Base-by-base conservation (phyloP, 2,888 invertebrate genomes). In the Monopis laevigella region DNA sequence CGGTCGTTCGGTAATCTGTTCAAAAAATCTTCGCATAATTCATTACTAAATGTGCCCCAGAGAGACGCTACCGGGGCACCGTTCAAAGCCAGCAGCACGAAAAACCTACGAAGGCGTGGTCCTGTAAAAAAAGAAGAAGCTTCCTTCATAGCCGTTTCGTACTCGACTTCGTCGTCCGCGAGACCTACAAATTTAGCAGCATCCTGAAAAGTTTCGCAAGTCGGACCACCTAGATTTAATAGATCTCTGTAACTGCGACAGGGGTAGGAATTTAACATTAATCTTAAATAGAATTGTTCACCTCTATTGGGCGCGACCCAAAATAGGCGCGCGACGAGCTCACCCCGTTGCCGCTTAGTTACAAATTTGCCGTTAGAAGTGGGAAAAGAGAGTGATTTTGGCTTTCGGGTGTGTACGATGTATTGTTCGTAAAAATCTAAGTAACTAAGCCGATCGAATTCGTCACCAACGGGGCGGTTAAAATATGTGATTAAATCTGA, bases 141-240 rank as follows among this genome's bases (percentile, higher is more conserved):
- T 40, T 43, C 45, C 41, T 28, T 18, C 43, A 42, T 43, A 27
- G 42, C 42, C 18, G 12, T 29, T 27, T 42, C 41, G 30, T 42
- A 44, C 27, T 46, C 44, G 26, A 18, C 28, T n/a, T 46, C 44
- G 29, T 46, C 44, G 38, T 46, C 41, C 14, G 45, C 46, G 12
- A 48, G 19, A 21, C 43, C 43, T 13, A 46, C 32, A n/a, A 27
- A 8, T 41, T 38, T 43, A 17, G 45, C 46, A 18, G 46, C 48
- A 13, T 48, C 48, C 38, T 48, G 46, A 17, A 48, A 46, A 19
- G 48, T 48, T 19, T 19, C 41, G 35, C 46, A 48, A 27, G 43
- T 28, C 7, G 40, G 43, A 40, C 46, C 46, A 30, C 45, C 48
- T 5, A 46, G 40, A 21, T 29, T 39, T 10, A 36, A 29, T 11